A percentile compares a stretch with the other conserved stretches of the same genome.
These are phyloP conservation scores for Onychorhynchus coronatus DNA, from an alignment of 2,113 vertebrate species.

Conservation along the genomic window DNA sequence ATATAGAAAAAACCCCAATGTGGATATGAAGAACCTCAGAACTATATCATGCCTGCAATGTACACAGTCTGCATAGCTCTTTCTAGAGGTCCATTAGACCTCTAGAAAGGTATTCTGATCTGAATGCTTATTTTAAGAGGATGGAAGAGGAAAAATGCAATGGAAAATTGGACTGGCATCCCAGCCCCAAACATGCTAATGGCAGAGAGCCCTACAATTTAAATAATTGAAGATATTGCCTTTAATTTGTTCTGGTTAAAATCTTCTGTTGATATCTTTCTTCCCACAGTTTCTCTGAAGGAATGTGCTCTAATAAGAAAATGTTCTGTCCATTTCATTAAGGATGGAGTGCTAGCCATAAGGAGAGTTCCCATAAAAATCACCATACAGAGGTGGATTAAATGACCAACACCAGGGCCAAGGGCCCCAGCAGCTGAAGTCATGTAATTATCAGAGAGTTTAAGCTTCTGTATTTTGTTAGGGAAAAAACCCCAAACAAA, in stretches of 20 bases:
- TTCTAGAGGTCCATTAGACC: background rate
- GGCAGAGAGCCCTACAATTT: background rate
- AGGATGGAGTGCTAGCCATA: background rate
- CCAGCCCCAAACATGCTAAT: background rate
- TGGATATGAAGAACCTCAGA: background rate
- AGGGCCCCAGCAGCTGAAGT: background rate
- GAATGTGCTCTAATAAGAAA: slow-evolving; percentile 25
- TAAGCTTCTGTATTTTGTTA: background rate
- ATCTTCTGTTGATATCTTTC: background rate
- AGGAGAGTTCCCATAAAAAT: slow-evolving; percentile 1
- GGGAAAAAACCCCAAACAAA: background rate
- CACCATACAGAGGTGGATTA: background rate
- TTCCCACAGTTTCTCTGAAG: slow-evolving; percentile 10
- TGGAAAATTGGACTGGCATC: background rate
- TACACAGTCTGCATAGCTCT: background rate
- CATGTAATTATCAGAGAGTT: background rate
- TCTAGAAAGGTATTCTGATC: background rate
- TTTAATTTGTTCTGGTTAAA: slow-evolving; percentile 14
- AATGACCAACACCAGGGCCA: background rate
- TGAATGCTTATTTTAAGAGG: background rate
- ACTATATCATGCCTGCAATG: accelerated
- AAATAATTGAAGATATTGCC: slow-evolving; percentile 15
- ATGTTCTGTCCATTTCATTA: slow-evolving; percentile 9
- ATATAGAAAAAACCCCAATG: background rate
- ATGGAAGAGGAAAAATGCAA: background rate